phyloP scores from a whole-genome alignment of 2,113 vertebrate species.

The Dicerorhinus sumatrensis region DNA sequence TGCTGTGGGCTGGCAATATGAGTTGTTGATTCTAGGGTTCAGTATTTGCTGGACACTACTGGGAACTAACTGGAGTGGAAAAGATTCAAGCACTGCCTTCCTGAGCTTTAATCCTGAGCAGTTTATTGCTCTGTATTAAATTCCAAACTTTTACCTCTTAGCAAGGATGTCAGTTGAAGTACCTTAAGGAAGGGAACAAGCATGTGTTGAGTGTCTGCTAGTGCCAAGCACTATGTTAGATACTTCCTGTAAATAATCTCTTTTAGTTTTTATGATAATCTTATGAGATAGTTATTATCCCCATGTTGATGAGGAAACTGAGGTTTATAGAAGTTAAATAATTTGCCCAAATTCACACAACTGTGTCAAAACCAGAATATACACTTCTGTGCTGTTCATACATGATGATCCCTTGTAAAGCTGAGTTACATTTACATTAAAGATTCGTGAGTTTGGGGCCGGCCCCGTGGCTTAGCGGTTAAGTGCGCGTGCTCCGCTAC shows the following conservation, averaged over 20 bases:
- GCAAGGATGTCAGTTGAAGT: not conserved
- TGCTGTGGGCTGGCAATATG: not conserved
- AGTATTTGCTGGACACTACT: not conserved
- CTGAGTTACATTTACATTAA: conserved; percentile 32
- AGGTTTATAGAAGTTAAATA: conserved; percentile 31
- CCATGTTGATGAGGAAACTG: conserved; percentile 28
- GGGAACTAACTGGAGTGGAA: not conserved
- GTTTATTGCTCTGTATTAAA: conserved; percentile 27
- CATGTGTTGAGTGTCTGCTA: not conserved
- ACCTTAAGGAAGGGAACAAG: conserved; percentile 29
- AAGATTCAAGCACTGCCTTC: not conserved
- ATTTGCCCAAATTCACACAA: not conserved
- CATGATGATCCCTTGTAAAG: conserved; percentile 6
- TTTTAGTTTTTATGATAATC: conserved; percentile 33
- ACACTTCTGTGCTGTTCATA: conserved; percentile 5
- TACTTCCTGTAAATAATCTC: conserved; percentile 19
- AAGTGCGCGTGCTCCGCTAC: no score
- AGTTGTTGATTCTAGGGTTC: not conserved
- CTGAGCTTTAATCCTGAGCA: conserved; percentile 46
- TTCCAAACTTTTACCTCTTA: conserved; percentile 9
- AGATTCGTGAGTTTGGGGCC: not conserved
- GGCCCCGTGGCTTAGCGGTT: no score
- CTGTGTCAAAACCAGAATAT: conserved; percentile 8
- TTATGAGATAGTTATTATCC: conserved; percentile 31
- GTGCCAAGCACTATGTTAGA: not conserved